Evolutionary conservation across 1,140 invertebrate genomes (phyloP).

Genomic region (Drosophila bocki): DNA sequence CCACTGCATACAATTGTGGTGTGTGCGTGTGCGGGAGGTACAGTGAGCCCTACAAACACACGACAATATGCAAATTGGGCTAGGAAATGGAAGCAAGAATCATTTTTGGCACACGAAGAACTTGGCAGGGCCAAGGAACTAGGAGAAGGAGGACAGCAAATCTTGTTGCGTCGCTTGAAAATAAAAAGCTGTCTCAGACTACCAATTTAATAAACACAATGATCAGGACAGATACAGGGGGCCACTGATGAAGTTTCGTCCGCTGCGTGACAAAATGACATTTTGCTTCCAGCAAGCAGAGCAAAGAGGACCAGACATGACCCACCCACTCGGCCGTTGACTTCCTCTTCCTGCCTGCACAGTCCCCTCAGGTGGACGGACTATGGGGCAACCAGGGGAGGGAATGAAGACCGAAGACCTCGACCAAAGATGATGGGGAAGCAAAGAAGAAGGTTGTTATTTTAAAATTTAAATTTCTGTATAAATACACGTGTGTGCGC

Average conservation of each 20-base stretch:
- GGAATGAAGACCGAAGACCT: slow-evolving; percentile 18
- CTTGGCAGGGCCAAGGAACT: slow-evolving; percentile 5
- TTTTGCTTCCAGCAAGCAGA: slow-evolving; percentile 58
- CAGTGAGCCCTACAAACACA: slow-evolving; percentile 3
- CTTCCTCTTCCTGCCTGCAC: slow-evolving; percentile 35
- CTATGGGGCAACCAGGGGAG: slow-evolving; percentile 72
- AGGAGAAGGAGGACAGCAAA: slow-evolving; percentile 11
- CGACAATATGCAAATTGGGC: slow-evolving; percentile 60
- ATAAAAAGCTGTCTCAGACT: slow-evolving; percentile 36
- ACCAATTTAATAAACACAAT: slow-evolving; percentile 77
- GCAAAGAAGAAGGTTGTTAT: slow-evolving; percentile 62
- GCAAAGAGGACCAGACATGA: slow-evolving; percentile 26
- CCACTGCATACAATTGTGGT: slow-evolving; percentile 16
- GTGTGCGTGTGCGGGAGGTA: not conserved
- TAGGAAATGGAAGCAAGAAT: slow-evolving; percentile 17
- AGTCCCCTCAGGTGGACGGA: slow-evolving; percentile 36
- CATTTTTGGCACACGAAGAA: slow-evolving; percentile 33
- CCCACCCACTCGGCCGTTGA: slow-evolving; percentile 35
- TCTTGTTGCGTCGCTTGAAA: slow-evolving; percentile 25
- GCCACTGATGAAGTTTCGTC: slow-evolving; percentile 51
- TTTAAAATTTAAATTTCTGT: slow-evolving; percentile 84
- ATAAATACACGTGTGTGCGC: slow-evolving; percentile 67
- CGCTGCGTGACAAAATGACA: slow-evolving; percentile 81
- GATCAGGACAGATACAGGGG: slow-evolving; percentile 42
- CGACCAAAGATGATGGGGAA: slow-evolving; percentile 19